These are phyloP conservation scores for Typhlomys cinereus DNA, from an alignment of 2,113 vertebrate genomes.

Conservation along the genomic window DNA sequence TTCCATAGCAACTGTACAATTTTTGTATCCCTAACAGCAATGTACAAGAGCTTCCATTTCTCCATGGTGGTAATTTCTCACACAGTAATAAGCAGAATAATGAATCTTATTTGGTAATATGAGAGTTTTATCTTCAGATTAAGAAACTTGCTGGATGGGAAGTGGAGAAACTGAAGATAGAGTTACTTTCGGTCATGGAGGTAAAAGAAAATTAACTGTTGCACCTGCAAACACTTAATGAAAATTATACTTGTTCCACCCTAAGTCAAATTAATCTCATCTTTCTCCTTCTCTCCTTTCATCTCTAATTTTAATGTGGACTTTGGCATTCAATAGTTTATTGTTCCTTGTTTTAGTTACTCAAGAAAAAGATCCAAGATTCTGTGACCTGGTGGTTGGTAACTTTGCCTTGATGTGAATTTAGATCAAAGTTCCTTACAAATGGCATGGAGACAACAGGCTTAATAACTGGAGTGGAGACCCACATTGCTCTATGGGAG, in stretches of 20 bases:
- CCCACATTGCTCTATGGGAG: background rate
- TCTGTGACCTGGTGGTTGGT: background rate
- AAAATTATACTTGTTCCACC: background rate
- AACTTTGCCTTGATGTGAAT: conserved; percentile 34
- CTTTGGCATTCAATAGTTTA: background rate
- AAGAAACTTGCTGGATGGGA: background rate
- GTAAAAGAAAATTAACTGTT: conserved; percentile 3
- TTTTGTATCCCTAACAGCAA: background rate
- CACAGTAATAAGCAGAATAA: background rate
- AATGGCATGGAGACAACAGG: background rate
- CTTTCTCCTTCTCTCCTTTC: background rate
- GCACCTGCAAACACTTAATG: background rate
- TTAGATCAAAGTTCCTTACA: background rate
- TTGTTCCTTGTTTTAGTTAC: background rate
- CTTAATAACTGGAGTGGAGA: background rate
- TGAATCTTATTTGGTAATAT: background rate
- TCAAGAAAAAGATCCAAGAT: conserved; percentile 3
- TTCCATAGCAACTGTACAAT: background rate
- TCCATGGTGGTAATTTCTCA: background rate
- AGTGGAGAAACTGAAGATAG: background rate
- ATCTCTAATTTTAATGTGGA: background rate
- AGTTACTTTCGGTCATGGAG: background rate
- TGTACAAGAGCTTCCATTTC: background rate
- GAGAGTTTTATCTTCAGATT: background rate
- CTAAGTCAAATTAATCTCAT: background rate